These are phyloP conservation scores for Drosophila ficusphila DNA, from an alignment of 1,140 invertebrate species.

Conservation along the genomic window DNA sequence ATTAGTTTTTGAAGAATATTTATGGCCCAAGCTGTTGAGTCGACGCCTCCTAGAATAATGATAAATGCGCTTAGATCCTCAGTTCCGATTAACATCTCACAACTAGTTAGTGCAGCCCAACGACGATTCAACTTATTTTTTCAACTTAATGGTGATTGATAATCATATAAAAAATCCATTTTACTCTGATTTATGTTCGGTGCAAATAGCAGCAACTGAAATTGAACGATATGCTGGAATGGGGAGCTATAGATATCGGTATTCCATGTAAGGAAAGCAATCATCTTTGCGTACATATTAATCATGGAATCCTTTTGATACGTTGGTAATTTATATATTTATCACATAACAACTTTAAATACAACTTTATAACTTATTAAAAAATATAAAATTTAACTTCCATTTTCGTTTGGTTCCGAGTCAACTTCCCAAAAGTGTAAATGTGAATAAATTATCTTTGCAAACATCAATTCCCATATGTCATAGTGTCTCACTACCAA, in stretches of 20 bases:
- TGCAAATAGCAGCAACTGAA: constrained; percentile 18
- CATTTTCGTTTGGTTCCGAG: no score
- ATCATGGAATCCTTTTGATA: constrained; percentile 1
- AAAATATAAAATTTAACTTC: no score
- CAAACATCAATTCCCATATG: constrained; percentile 1
- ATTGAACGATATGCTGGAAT: constrained; percentile 14
- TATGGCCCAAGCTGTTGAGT: constrained; percentile 47
- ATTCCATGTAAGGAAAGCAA: constrained; percentile 2
- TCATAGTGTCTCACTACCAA: constrained; percentile 4
- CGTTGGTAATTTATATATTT: constrained; percentile 6
- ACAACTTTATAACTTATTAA: no score
- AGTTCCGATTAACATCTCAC: constrained; percentile 50
- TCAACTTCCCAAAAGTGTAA: no score
- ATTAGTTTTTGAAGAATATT: constrained; percentile 49
- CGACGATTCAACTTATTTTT: constrained; percentile 40
- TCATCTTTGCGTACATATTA: constrained; percentile 8
- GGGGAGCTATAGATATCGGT: background rate
- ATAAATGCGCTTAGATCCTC: constrained; percentile 44
- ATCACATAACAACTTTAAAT: background rate
- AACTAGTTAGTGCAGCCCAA: constrained; percentile 41
- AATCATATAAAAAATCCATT: constrained; percentile 46
- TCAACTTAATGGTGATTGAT: constrained; percentile 56
- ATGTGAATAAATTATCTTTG: constrained; percentile 1
- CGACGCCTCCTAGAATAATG: constrained; percentile 57
- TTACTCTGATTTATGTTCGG: constrained; percentile 37